Evolutionary conservation across 2,797 vertebrate species (phyloP), one percentile per base, ranked within the genome.

Genomic region (Bovichtus variegatus): DNA sequence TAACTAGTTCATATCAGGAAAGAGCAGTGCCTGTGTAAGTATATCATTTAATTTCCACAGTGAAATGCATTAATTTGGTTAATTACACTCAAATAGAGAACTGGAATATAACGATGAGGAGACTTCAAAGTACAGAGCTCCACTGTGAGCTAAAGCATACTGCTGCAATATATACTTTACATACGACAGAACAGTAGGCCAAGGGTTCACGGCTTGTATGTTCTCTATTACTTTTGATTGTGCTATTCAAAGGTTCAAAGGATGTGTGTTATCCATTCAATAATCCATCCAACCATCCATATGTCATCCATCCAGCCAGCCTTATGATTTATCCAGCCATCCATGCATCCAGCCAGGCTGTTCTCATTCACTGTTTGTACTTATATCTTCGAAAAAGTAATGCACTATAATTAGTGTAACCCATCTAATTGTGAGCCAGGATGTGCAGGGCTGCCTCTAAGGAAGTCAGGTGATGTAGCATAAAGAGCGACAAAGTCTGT

Each of bases 41-140:
- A 41, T 47, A 49, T 27, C 13, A 70, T 82, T 83, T 66, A 1
- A 76, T 71, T 84, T 75, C 21, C 31, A 41, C 46, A 43, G 21
- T 67, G 10, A 63, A 73, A 59, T 57, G 18, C 60, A 60, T 70
- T 64, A 1, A 69, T 55, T 70, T 57, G 50, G 18, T 66, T 65
- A 57, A 69, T 60, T 69, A 58, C 2, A 19, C 36, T 72, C 43
- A 73, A 65, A 65, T 19, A 29, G 29, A 69, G 36, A 62, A 44
- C 21, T 47, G 27, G 25, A 29, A 70, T 63, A 47, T n/a, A 61
- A 46, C 51, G 12, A 51, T 49, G 23, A 27, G 6, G 9, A 46
- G 25, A 34, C 23, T 57, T 68, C 6, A 68, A 29, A 46, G 58
- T 19, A n/a, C 31, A 51, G 15, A 12, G 16, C 53, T 76, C 19